A percentile compares a stretch with the other conserved stretches of the same genome.
Evolutionary conservation across 1,140 invertebrate species (phyloP).

Genomic region (Drepana arcuata): DNA sequence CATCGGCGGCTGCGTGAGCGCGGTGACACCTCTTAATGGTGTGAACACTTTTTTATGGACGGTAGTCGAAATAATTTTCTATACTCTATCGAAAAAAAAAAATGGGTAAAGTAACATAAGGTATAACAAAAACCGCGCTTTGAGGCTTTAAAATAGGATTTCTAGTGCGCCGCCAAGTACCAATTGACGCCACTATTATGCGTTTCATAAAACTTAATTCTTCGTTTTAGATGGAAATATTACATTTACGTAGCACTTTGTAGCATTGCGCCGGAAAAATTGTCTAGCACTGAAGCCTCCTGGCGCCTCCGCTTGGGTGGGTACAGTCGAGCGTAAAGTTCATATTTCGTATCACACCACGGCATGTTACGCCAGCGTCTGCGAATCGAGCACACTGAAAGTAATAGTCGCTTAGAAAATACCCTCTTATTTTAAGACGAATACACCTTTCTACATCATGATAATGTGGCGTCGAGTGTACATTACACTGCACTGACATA

Average conservation of each 20-base stretch:
- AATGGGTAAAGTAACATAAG: constrained; percentile 11
- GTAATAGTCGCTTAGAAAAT: constrained; percentile 15
- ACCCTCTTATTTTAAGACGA: constrained; percentile 11
- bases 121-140: constrained; percentile 11
- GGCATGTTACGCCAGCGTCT: not conserved
- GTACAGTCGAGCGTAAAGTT: constrained; percentile 4
- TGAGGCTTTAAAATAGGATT: constrained; percentile 14
- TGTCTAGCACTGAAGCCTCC: constrained; percentile 3
- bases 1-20: no score
- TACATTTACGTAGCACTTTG: constrained; percentile 11
- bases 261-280: constrained; percentile 10
- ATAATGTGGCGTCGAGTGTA: constrained; percentile 18
- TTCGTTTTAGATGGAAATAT: constrained; percentile 10
- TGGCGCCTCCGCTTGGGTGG: constrained; percentile 1
- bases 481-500: constrained; percentile 24
- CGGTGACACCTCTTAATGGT: constrained; percentile 4
- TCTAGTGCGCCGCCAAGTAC: constrained; percentile 13
- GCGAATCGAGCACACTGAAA: constrained; percentile 4
- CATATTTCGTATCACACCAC: constrained; percentile 2
- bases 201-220: constrained; percentile 28
- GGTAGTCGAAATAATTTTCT: constrained; percentile 6
- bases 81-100: constrained; percentile 9
- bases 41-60: constrained; percentile 6
- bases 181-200: constrained; percentile 20
- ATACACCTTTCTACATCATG: constrained; percentile 19